Percentiles rank a stretch among this genome's conserved stretches.
Conservation (phyloP, 2,888 invertebrate species). For the Ochropleura leucogaster region DNA sequence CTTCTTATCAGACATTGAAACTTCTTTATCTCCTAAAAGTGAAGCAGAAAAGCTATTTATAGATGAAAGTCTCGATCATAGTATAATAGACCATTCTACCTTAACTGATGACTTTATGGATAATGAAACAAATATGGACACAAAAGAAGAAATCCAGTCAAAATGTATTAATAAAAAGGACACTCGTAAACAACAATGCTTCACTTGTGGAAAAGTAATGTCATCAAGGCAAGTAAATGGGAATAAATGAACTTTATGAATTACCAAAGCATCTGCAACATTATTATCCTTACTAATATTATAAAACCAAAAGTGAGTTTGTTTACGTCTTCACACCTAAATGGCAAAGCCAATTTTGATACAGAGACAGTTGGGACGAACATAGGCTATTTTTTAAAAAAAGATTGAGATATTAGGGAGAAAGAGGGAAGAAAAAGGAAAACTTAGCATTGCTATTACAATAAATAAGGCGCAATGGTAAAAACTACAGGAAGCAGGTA, state of each 20-base stretch:
- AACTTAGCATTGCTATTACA: no score
- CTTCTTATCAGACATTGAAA: conserved; percentile 50
- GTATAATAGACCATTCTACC: conserved; percentile 35
- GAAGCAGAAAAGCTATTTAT: conserved; percentile 64
- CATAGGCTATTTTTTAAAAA: no score
- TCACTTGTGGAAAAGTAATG: conserved; percentile 89
- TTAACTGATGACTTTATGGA: conserved; percentile 43
- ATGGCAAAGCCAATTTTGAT: no score
- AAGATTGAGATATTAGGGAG: no score
- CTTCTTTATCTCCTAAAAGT: conserved; percentile 63
- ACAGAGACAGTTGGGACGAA: no score
- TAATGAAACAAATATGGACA: conserved; percentile 34
- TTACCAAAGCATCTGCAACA: neutral
- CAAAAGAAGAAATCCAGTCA: conserved; percentile 26
- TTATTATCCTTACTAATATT: no score
- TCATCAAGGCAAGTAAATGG: conserved; percentile 82
- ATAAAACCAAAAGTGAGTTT: no score
- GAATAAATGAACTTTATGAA: neutral
- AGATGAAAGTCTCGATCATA: conserved; percentile 62
- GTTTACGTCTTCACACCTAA: no score
- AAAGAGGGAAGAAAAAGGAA: no score
- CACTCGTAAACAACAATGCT: conserved; percentile 82
- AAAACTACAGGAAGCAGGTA: no score
- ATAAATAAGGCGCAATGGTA: no score
- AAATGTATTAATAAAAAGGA: conserved; percentile 59